Evolutionary conservation across 2,888 invertebrate genomes (phyloP), one percentile per base, ranked within the genome.

Genomic region (Theristus sp.): DNA sequence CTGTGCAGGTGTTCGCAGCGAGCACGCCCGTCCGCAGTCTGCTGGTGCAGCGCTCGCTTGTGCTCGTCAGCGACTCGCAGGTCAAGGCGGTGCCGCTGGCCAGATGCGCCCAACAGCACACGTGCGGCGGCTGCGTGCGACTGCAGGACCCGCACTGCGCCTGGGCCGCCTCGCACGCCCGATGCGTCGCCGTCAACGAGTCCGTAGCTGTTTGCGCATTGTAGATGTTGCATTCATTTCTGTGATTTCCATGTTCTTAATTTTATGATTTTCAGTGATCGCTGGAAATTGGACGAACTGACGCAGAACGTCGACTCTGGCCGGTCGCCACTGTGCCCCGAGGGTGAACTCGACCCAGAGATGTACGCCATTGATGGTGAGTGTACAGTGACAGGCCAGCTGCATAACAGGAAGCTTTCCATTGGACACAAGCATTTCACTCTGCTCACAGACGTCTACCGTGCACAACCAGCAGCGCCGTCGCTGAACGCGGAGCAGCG

Each of bases 81-180:
- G 84, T 94, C 62, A 83, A 85, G 67, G 83, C 88, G 22, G 82
- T 93, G 60, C 84, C 87, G 22, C 78, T 94, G 60, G 86, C 89
- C 69, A 84, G 90, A 70, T 96, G 96, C 77, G 86, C 86, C 75
- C 87, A 86, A 74, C 66, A 66, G 59, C 63, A 62, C 52, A 65
- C 64, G 20, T 86, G 78, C 78, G 83, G 85, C 65, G 84, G 85
- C 67, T 98, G 96, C 75, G 84, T 96, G 2, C 83, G 83, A 38
- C 79, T 93, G 62, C 89, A 91, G 79, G 96, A 98, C 79, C 96
- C 96, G 0, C 90, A 94, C 75, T 98, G 96, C 76, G 90, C 90
- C 26, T 98, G 94, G 94, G 87, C 89, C 74, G 82, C 83, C 22
- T 65, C 64, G 46, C 58, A 57, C 13, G 64, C 62, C 24, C 60